Conservation (phyloP, 2,888 invertebrate genomes). For the Hipparchia sbordonii region DNA sequence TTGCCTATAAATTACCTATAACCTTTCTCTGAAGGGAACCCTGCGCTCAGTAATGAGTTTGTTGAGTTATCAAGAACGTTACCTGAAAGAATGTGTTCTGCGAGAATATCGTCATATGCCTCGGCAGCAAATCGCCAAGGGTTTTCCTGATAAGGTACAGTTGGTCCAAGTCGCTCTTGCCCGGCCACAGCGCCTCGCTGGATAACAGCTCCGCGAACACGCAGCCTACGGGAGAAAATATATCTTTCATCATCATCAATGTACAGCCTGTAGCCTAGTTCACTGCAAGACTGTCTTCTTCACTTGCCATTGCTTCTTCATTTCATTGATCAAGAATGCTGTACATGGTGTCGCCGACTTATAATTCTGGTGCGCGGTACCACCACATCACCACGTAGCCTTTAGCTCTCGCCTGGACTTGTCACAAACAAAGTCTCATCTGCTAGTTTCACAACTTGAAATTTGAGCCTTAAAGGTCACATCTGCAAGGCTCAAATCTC, state of each 20-base stretch:
- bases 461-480: too few relatives aligned
- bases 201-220: conserved; percentile 93
- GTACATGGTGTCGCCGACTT: neutral
- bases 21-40: neutral
- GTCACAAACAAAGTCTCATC: too few relatives aligned
- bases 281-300: too few relatives aligned
- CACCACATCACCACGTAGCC: neutral
- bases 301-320: too few relatives aligned
- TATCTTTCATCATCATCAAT: too few relatives aligned
- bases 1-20: neutral
- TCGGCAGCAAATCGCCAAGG: conserved; percentile 94
- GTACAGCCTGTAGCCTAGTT: too few relatives aligned
- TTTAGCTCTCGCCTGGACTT: neutral
- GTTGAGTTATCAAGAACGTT: too few relatives aligned
- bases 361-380: neutral
- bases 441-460: too few relatives aligned
- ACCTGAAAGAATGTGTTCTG: conserved; percentile 94
- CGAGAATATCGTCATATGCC: conserved; percentile 98
- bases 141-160: conserved; percentile 97
- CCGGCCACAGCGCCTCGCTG: conserved; percentile 98
- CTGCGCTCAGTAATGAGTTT: too few relatives aligned
- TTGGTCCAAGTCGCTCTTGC: conserved; percentile 99
- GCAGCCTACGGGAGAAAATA: conserved; percentile 83
- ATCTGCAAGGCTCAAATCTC: too few relatives aligned
- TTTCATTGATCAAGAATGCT: neutral